Percentiles rank a stretch among this genome's conserved stretches.
Conservation (phyloP, 1,140 invertebrate species). For the Aradophagus sp. region DNA sequence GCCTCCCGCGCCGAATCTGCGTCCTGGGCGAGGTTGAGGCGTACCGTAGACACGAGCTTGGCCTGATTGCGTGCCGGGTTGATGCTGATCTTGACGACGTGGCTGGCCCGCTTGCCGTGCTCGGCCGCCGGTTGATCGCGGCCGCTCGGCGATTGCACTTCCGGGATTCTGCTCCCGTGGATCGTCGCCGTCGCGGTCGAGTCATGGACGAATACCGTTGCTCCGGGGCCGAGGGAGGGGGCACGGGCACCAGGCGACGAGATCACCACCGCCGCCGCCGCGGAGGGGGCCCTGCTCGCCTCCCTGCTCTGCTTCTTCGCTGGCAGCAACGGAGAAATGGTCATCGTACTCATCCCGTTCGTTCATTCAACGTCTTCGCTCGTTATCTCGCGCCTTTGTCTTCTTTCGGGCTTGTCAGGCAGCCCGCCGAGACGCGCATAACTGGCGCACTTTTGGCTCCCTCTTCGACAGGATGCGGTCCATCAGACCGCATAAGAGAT, state of each 20-base stretch:
- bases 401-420: too few species aligned
- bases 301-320: slow-evolving; percentile 60
- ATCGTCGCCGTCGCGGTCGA: slow-evolving; percentile 60
- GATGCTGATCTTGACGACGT: slow-evolving; percentile 82
- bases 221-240: slow-evolving; percentile 61
- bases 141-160: slow-evolving; percentile 72
- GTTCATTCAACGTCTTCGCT: too few species aligned
- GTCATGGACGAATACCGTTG: slow-evolving; percentile 79
- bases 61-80: slow-evolving; percentile 76
- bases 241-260: slow-evolving; percentile 21
- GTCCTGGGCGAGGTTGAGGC: slow-evolving; percentile 62
- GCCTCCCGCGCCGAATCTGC: too few species aligned
- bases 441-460: too few species aligned
- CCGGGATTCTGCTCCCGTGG: slow-evolving; percentile 62
- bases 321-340: slow-evolving; percentile 64
- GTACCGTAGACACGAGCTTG: slow-evolving; percentile 67
- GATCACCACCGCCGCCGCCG: slow-evolving; percentile 48
- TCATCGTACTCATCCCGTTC: slow-evolving; percentile 70
- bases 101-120: slow-evolving; percentile 59
- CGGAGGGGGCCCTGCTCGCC: slow-evolving; percentile 54
- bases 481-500: too few species aligned
- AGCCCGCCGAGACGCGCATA: too few species aligned
- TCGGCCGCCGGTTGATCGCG: slow-evolving; percentile 69
- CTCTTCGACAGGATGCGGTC: too few species aligned
- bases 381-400: too few species aligned